Evolutionary conservation across 2,797 vertebrate species (phyloP).

Genomic region (Sarcoramphus papa): DNA sequence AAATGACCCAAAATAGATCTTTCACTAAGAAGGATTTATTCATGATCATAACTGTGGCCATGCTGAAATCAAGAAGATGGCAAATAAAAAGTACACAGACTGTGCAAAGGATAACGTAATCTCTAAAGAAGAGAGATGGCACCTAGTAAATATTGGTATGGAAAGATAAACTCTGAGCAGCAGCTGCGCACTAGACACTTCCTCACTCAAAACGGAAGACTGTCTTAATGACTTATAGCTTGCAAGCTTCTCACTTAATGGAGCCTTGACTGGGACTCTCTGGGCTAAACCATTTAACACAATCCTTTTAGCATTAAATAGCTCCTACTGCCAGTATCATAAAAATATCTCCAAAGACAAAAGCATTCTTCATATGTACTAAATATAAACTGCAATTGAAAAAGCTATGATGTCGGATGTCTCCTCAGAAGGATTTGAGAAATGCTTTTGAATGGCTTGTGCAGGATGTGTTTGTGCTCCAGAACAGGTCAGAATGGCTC

Average conservation of each 20-base stretch:
- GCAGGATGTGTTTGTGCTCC: not conserved
- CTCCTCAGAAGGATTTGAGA: not conserved
- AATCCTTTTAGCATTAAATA: conserved; percentile 7
- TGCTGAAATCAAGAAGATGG: not conserved
- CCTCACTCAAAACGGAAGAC: conserved; percentile 15
- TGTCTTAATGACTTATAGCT: conserved; percentile 6
- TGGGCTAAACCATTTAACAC: conserved; percentile 29
- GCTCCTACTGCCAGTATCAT: not conserved
- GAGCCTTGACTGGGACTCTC: not conserved
- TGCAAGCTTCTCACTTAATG: conserved; percentile 8
- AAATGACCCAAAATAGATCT: not conserved
- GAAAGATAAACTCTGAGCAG: conserved; percentile 26
- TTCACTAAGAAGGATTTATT: not conserved
- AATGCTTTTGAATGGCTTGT: not conserved
- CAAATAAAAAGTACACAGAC: conserved; percentile 36
- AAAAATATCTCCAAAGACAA: not conserved
- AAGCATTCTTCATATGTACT: not conserved
- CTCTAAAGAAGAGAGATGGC: not conserved
- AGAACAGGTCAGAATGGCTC: conserved; percentile 54
- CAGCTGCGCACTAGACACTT: not conserved
- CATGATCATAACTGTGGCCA: not conserved
- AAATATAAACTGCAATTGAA: not conserved
- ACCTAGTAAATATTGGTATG: not conserved
- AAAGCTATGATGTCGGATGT: not conserved
- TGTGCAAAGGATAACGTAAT: conserved; percentile 7